These are phyloP conservation scores for Stegodyphus mimosarum DNA, from an alignment of 1,140 invertebrate species.

Conservation along the genomic window DNA sequence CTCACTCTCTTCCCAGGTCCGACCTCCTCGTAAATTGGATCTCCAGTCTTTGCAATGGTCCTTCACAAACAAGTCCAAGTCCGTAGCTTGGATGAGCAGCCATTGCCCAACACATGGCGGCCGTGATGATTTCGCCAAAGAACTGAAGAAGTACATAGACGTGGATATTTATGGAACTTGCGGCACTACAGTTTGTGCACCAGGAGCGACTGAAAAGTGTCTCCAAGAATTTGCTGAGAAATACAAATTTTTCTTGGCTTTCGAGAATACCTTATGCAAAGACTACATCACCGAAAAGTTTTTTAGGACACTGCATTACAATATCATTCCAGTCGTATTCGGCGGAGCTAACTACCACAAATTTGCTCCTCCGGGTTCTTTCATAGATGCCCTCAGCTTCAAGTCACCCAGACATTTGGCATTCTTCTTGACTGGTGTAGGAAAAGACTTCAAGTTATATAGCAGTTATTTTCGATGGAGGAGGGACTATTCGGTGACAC, in stretches of 20 bases:
- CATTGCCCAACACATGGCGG: constrained; percentile 73
- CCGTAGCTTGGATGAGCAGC: constrained; percentile 75
- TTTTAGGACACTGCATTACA: constrained; percentile 64
- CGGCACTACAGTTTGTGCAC: constrained; percentile 63
- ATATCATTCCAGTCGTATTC: constrained; percentile 64
- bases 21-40: constrained; percentile 11
- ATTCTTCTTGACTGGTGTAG: constrained; percentile 41
- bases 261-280: constrained; percentile 80
- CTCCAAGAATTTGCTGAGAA: constrained; percentile 67
- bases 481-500: neutral
- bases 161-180: constrained; percentile 80
- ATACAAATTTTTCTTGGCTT: constrained; percentile 81
- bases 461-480: constrained; percentile 55
- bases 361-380: constrained; percentile 62
- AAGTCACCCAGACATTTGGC: constrained; percentile 61
- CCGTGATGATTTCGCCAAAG: constrained; percentile 71
- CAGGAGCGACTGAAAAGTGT: constrained; percentile 69
- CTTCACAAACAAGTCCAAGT: constrained; percentile 60
- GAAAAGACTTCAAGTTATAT: constrained; percentile 45
- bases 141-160: constrained; percentile 72
- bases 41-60: neutral
- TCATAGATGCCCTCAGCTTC: constrained; percentile 62
- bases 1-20: constrained; percentile 7
- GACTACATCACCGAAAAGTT: constrained; percentile 79
- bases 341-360: constrained; percentile 62